Evolutionary conservation across 2,113 vertebrate genomes (phyloP).

Genomic region (Erythrolamprus reginae): DNA sequence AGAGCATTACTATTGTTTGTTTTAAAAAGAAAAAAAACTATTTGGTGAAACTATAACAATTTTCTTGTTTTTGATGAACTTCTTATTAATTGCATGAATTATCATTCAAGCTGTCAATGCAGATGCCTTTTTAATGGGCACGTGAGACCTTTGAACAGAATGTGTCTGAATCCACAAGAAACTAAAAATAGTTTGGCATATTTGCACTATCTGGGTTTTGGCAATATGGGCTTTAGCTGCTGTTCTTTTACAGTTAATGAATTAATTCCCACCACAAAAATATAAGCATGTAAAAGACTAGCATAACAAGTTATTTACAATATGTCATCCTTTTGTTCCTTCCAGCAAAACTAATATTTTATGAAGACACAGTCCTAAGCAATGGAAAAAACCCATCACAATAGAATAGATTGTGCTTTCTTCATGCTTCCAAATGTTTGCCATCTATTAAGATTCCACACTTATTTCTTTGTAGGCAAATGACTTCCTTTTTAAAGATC

Average conservation of each 20-base stretch:
- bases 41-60: neutral
- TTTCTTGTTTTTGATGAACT: slow-evolving; percentile 18
- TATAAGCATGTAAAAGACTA: neutral
- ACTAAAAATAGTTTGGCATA: neutral
- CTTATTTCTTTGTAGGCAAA: neutral
- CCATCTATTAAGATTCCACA: neutral
- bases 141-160: slow-evolving; percentile 6
- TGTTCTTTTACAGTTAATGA: slow-evolving; percentile 28
- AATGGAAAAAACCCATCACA: neutral
- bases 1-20: neutral
- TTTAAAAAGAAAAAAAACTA: neutral
- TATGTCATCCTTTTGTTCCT: neutral
- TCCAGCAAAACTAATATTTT: neutral
- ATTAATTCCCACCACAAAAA: slow-evolving; percentile 6
- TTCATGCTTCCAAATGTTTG: neutral
- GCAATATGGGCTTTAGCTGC: slow-evolving; percentile 1
- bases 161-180: slow-evolving; percentile 16
- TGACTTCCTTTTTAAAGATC: neutral
- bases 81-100: neutral
- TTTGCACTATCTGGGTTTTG: neutral
- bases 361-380: neutral
- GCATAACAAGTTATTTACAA: neutral
- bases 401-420: neutral
- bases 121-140: neutral
- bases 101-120: slow-evolving; percentile 19